These are phyloP conservation scores for Eristalis arbustorum DNA, from an alignment of 2,888 invertebrate species.

Conservation along the genomic window DNA sequence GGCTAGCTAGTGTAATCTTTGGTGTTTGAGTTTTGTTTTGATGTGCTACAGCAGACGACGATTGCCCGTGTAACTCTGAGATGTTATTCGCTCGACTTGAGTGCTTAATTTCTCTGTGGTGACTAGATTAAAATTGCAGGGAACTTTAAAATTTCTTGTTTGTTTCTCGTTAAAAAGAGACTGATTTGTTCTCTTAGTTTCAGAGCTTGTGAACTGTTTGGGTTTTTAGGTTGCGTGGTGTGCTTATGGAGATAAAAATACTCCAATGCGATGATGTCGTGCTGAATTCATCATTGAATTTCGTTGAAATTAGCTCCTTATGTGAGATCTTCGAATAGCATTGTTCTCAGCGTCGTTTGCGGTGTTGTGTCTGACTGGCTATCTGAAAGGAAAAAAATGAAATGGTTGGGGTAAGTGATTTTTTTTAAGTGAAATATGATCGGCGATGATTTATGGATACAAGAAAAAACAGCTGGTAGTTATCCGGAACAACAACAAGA, in stretches of 20 bases:
- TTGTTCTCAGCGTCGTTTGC: constrained; percentile 69
- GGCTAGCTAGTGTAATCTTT: constrained; percentile 54
- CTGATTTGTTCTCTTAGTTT: background rate
- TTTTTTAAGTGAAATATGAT: background rate
- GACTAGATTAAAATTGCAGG: constrained; percentile 66
- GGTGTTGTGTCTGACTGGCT: constrained; percentile 59
- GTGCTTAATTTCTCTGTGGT: constrained; percentile 11
- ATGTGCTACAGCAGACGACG: constrained; percentile 17
- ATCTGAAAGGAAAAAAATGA: constrained; percentile 54
- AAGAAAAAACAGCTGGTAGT: background rate
- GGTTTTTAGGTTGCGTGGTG: constrained; percentile 17
- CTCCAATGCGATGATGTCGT: constrained; percentile 80
- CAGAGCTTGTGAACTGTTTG: constrained; percentile 9
- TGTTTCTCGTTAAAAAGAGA: constrained; percentile 7
- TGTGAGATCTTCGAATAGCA: constrained; percentile 76
- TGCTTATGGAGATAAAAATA: constrained; percentile 80
- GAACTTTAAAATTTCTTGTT: constrained; percentile 22
- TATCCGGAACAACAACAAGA: too few relatives aligned
- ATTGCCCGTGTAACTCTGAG: background rate
- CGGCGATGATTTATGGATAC: background rate
- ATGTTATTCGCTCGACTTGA: background rate
- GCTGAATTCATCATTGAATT: constrained; percentile 79
- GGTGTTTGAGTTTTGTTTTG: constrained; percentile 43
- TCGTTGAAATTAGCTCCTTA: constrained; percentile 72
- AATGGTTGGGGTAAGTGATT: background rate